These are phyloP conservation scores for Anolis apletophallus DNA, from an alignment of 2,797 vertebrate species.

Conservation along the genomic window DNA sequence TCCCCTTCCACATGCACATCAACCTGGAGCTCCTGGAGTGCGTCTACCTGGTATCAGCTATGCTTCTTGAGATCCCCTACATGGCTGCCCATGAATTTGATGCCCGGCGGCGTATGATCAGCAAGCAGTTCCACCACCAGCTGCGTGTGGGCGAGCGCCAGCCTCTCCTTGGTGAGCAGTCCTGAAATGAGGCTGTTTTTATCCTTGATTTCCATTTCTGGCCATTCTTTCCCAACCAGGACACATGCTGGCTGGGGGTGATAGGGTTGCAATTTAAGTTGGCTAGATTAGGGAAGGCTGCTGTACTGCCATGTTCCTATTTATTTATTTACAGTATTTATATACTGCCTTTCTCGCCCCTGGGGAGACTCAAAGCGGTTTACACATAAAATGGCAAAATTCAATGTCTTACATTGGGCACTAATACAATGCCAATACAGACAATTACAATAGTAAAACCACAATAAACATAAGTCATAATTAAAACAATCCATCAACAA, in stretches of 20 bases:
- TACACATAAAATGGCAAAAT: too few relatives aligned
- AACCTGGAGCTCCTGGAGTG: constrained; percentile 93
- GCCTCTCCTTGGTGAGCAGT: constrained; percentile 81
- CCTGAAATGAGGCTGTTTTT: not conserved
- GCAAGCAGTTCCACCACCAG: constrained; percentile 97
- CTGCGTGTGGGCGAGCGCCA: constrained; percentile 92
- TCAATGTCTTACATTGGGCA: too few relatives aligned
- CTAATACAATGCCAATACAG: too few relatives aligned
- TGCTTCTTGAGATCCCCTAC: constrained; percentile 94
- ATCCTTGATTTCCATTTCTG: too few relatives aligned
- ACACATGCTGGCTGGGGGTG: not conserved
- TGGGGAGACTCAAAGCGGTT: too few relatives aligned
- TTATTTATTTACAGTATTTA: too few relatives aligned
- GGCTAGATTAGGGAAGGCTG: not conserved
- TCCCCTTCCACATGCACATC: constrained; percentile 95
- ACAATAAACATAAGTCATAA: too few relatives aligned
- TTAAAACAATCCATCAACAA: too few relatives aligned
- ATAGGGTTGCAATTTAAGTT: not conserved
- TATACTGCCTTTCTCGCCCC: too few relatives aligned
- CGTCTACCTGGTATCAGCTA: constrained; percentile 93
- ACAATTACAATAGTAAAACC: too few relatives aligned
- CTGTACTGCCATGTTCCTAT: not conserved
- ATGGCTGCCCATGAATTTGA: constrained; percentile 94
- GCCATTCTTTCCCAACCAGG: not conserved
- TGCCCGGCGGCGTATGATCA: constrained; percentile 92